Base-by-base conservation (phyloP, 1,140 invertebrate genomes). In the Antheraea mylitta region DNA sequence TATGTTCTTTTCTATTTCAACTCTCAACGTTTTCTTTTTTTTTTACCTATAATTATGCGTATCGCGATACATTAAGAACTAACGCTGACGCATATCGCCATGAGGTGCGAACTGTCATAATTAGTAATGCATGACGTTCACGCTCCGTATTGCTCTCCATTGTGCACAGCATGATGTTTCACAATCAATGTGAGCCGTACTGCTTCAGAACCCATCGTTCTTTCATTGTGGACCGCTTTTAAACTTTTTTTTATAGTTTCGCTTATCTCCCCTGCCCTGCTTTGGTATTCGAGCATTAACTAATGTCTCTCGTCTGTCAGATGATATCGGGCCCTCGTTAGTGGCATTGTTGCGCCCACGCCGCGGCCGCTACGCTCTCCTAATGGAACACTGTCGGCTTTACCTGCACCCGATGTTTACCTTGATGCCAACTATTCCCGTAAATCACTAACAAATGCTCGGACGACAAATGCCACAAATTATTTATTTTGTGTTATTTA, bases 61-160 rank as follows among this genome's bases (percentile, higher is more conserved):
- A 53, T n/a, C 45, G 45, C 45, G 16, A 53, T 53, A 53, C 45
- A 53, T 53, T 53, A 53, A 53, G 45, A 53, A 13, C 13, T 53
- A 53, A 16, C 9, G 45, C 45, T 13, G 45, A 53, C 45, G 45
- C 45, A 53, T 53, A 53, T 53, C 11, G 16, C 45, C 16, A n/a
- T 53, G 45, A 53, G 45, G 45, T n/a, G 45, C 45, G 16, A 53
- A 13, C 45, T 53, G 45, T 53, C 45, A 53, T 53, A 73, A 81
- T 85, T 85, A 83, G 83, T 86, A 85, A 87, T 83, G 83, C 82
- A 85, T 77, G 81, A 78, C 83, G 85, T 81, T 77, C 73, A 73
- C 77, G 80, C 78, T 78, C 83, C 79, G 81, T 69, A 73, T 79
- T 71, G 78, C 82, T 85, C 84, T 85, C 85, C 77, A 86, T 89